These are phyloP conservation scores for Drosophila anomelani DNA, from an alignment of 2,888 invertebrate genomes.

Conservation along the genomic window DNA sequence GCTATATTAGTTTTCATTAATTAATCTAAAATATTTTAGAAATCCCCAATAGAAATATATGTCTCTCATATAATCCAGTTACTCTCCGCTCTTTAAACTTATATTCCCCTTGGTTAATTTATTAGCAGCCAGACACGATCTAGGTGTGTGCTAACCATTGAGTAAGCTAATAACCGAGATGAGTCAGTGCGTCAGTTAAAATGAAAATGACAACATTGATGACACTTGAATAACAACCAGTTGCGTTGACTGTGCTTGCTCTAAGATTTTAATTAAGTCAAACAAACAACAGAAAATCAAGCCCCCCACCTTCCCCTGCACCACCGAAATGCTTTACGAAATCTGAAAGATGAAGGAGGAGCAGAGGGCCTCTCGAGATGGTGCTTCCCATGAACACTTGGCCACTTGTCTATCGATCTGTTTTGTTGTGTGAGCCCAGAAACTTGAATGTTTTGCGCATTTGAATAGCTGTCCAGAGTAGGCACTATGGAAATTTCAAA, in stretches of 20 bases:
- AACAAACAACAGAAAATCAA: constrained; percentile 26
- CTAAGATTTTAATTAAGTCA: constrained; percentile 42
- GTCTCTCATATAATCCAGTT: neutral
- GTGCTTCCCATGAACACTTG: constrained; percentile 34
- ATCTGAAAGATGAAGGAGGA: constrained; percentile 37
- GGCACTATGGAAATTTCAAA: neutral
- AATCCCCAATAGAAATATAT: neutral
- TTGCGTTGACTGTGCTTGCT: constrained; percentile 31
- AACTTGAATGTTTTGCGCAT: constrained; percentile 56
- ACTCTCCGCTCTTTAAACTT: neutral
- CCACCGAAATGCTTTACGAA: constrained; percentile 19
- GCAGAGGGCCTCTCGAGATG: constrained; percentile 19
- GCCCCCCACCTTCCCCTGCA: neutral
- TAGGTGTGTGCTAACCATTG: constrained; percentile 13
- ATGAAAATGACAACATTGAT: constrained; percentile 17
- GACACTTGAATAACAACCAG: constrained; percentile 46
- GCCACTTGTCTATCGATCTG: constrained; percentile 47
- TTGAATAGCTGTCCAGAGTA: constrained; percentile 32
- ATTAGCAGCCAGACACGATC: neutral
- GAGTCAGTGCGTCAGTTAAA: constrained; percentile 22
- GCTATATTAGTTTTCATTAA: neutral
- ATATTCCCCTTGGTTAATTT: neutral
- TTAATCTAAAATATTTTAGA: neutral
- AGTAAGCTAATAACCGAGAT: constrained; percentile 18
- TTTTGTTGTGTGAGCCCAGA: constrained; percentile 34